Base-by-base conservation (phyloP, 2,888 invertebrate species). In the Clistopyga incitator region DNA sequence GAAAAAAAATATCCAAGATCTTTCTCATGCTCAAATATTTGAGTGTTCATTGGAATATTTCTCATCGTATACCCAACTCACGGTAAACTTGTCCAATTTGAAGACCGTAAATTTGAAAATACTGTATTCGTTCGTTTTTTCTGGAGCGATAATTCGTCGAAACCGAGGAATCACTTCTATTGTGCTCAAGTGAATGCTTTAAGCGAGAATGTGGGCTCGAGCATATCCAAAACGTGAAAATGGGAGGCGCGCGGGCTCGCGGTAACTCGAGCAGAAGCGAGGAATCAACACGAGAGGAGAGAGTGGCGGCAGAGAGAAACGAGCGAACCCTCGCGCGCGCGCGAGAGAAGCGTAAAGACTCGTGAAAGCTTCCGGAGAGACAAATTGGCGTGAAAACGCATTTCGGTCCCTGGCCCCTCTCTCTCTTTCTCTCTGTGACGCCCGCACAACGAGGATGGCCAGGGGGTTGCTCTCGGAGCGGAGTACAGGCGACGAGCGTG, bases 341-440 rank as follows among this genome's bases (percentile, higher is more conserved):
- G 77, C 82, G 87, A 88, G 90, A 88, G 90, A 86, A 88, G 91
- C 90, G 92, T 92, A 91, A 92, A 92, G 92, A 92, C 92, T 91
- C 90, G 92, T 92, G 91, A 92, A 92, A 92, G 92, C 92, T 92
- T 92, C 92, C 92, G 92, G 92, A 89, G 90, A 88, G 92, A 91
- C 90, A 92, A 92, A 92, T 92, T 92, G 92, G 91, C 91, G 92
- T 92, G 92, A 92, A 92, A 92, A 92, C 91, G 92, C 91, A 91
- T 91, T 91, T 92, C 87, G 89, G 88, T 82, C 81, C 87, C 80
- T 68, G 86, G 78, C 84, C 71, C 75, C 61, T 70, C 61, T 47
- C 71, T 76, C 47, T 81, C 71, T 72, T 56, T 70, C 61, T 47
- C 71, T 76, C 47, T 81, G 64, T 78, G 71, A 77, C 72, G 79